Percentiles rank a stretch among this genome's conserved stretches.
phyloP scores from a whole-genome alignment of 2,797 vertebrate species.

The Silurus lanzhouensis region DNA sequence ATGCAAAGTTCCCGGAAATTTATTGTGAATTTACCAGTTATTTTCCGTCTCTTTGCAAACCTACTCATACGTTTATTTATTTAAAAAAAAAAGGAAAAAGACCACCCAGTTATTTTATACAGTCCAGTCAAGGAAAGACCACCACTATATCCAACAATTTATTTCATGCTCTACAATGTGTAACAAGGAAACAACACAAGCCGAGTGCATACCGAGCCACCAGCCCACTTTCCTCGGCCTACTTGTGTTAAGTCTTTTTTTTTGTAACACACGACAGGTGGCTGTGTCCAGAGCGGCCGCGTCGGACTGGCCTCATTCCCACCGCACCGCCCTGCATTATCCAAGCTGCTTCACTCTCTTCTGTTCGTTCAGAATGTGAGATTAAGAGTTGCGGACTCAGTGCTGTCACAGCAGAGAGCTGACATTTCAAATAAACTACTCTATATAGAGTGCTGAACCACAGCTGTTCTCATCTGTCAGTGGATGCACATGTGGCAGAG shows the following conservation, averaged over 20 bases:
- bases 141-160: not conserved
- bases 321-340: constrained; percentile 39
- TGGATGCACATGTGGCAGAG: constrained; percentile 1
- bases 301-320: constrained; percentile 30
- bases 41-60: too few relatives aligned
- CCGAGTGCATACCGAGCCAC: not conserved
- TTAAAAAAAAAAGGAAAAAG: too few relatives aligned
- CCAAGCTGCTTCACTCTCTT: constrained; percentile 7
- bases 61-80: too few relatives aligned
- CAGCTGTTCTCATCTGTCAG: constrained; percentile 8
- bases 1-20: too few relatives aligned
- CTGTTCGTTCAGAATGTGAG: constrained; percentile 2
- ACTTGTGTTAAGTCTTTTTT: constrained; percentile 18
- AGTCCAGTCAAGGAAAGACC: not conserved
- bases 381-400: not conserved
- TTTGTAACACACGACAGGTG: constrained; percentile 47
- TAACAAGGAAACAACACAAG: not conserved
- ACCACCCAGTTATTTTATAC: not conserved
- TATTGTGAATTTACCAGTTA: too few relatives aligned
- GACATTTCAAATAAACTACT: not conserved
- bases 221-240: not conserved
- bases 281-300: constrained; percentile 24
- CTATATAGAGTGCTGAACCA: not conserved
- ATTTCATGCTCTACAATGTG: not conserved
- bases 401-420: not conserved